Evolutionary conservation across 1,140 invertebrate genomes (phyloP), one percentile per base, ranked within the genome.

Genomic region (Diabrotica virgifera): DNA sequence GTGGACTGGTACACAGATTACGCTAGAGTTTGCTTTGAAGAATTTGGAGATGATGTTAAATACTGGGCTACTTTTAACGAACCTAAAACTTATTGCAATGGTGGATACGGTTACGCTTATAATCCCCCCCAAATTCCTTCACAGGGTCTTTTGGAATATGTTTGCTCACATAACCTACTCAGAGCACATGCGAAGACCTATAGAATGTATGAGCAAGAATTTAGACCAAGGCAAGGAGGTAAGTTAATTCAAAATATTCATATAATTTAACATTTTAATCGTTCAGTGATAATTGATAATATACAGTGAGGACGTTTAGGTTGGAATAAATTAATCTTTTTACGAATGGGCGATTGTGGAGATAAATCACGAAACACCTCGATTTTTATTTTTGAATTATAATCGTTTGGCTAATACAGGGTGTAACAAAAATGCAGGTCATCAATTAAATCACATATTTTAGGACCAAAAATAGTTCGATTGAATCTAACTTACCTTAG

Each of bases 11-110:
- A 72, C 59, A 72, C 63, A 36, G 71, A 76, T 7, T 79, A 76
- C 55, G 77, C 78, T 0, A 50, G 58, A 62, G 13, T 70, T 2
- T 61, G 58, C 12, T 72, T 70, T 60, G 14, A 35, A 50, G 14
- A 53, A 6, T 72, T 72, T 54, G 70, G 70, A 50, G 69, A 71
- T 52, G 59, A 65, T 24, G 72, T 75, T 14, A 84, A 84, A 76
- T 73, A 75, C 63, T 84, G 82, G 83, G 72, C 80, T 6, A 84
- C 82, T 5, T 76, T 84, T 55, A 83, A 83, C 65, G 82, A 84
- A 59, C 80, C 81, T 0, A 72, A 76, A 64, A 65, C 78, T 36
- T 67, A 79, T 38, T 75, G 70, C 59, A 67, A 62, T 65, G 11
- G 66, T 56, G 69, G 70, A 55, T 69, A 68, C 57, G 71, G 51